Conservation (phyloP, 2,797 vertebrate genomes). For the Esox masquinongy region DNA sequence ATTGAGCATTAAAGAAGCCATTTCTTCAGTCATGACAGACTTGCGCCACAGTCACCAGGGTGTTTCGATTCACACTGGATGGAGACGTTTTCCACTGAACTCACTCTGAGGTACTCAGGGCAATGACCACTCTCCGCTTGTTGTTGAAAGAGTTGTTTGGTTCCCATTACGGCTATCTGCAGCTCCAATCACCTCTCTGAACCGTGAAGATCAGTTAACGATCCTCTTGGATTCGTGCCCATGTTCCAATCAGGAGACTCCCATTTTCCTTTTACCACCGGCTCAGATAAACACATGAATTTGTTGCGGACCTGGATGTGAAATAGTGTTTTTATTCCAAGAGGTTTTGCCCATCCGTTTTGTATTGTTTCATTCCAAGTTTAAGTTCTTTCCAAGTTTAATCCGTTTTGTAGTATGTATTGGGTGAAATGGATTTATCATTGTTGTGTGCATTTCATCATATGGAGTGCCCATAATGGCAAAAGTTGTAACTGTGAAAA, state of each 20-base stretch:
- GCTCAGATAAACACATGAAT: neutral
- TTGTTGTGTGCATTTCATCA: neutral
- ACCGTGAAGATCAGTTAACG: conserved; percentile 27
- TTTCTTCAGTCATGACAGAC: neutral
- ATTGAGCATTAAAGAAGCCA: neutral
- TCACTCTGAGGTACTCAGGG: conserved; percentile 26
- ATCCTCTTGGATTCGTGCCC: conserved; percentile 25
- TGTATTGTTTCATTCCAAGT: neutral
- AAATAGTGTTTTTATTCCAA: neutral
- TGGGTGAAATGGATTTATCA: too few species aligned
- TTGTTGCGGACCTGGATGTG: neutral
- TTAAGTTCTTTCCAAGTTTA: too few species aligned
- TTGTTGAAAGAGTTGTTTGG: conserved; percentile 45
- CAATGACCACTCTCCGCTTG: conserved; percentile 46
- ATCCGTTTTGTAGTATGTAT: too few species aligned
- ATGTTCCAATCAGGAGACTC: conserved; percentile 20
- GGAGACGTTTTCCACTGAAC: conserved; percentile 37
- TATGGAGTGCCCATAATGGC: neutral
- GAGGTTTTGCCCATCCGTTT: neutral
- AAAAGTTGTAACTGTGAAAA: neutral
- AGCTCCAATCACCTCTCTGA: conserved; percentile 49
- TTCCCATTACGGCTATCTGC: conserved; percentile 62
- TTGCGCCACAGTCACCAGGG: conserved; percentile 18
- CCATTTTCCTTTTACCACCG: conserved; percentile 28
- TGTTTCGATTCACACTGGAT: conserved; percentile 49